phyloP scores from a whole-genome alignment of 2,797 vertebrate species.

The Zalophus californianus region DNA sequence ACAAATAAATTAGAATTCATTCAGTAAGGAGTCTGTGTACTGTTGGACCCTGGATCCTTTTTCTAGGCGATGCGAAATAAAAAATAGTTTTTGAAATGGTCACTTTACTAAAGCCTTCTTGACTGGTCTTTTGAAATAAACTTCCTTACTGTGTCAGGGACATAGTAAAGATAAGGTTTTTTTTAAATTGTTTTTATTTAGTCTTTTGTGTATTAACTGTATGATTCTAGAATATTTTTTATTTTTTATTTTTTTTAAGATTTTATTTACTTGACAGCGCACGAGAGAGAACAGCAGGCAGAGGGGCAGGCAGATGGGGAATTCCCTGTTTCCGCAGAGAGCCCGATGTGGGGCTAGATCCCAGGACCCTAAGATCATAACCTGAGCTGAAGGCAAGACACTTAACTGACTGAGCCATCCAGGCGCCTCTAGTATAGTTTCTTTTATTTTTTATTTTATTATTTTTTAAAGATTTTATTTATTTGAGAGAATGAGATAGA shows the following conservation, averaged over 20 bases:
- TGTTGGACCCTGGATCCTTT: neutral
- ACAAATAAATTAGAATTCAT: conserved; percentile 35
- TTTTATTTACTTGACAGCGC: too few relatives aligned
- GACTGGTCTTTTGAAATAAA: conserved; percentile 11
- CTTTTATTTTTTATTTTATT: too few relatives aligned
- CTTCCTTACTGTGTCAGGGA: neutral
- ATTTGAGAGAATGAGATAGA: too few relatives aligned
- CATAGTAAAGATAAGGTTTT: neutral
- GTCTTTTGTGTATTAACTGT: neutral
- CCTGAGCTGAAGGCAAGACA: too few relatives aligned
- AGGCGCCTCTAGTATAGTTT: too few relatives aligned
- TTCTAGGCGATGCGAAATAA: conserved; percentile 21
- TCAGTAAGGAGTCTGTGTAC: conserved; percentile 32
- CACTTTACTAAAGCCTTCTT: neutral
- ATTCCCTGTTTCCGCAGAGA: too few relatives aligned
- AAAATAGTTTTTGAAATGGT: conserved; percentile 33
- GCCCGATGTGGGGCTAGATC: too few relatives aligned
- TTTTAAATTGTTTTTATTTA: neutral
- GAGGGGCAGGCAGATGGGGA: too few relatives aligned
- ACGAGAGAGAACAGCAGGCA: too few relatives aligned
- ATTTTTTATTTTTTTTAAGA: conserved; percentile 25
- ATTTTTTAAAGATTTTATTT: too few relatives aligned
- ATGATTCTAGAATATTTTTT: conserved; percentile 53
- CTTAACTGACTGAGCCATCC: too few relatives aligned
- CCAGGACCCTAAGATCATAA: too few relatives aligned